phyloP scores from a whole-genome alignment of 2,888 invertebrate species.

The Liopterus haemorrhoidalis region DNA sequence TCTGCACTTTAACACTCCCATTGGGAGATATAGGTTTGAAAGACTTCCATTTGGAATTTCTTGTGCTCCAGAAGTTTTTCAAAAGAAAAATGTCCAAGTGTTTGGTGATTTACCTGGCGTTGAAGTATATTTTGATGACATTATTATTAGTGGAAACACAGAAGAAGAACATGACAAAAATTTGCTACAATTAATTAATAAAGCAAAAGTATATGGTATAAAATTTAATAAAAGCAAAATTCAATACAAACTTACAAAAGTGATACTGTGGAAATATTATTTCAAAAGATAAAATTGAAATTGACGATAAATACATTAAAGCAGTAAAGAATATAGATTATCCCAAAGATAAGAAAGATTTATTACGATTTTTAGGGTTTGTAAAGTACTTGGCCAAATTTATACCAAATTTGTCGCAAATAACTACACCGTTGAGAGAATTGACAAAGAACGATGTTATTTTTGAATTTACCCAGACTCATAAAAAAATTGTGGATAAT shows the following conservation, averaged over 20 bases:
- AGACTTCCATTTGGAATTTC: conserved; percentile 8
- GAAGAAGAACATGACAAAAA: conserved; percentile 2
- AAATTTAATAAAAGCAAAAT: neutral
- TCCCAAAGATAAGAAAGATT: conserved; percentile 1
- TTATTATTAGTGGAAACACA: conserved; percentile 1
- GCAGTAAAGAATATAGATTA: neutral
- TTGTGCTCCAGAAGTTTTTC: conserved; percentile 4
- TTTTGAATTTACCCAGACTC: neutral
- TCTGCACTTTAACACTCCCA: conserved; percentile 3
- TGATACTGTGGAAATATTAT: neutral
- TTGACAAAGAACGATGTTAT: conserved; percentile 1
- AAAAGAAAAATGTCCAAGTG: neutral
- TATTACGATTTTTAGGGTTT: conserved; percentile 7
- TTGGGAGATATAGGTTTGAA: conserved; percentile 4
- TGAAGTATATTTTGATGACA: conserved; percentile 5
- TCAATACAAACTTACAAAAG: conserved; percentile 3
- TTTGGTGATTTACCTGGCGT: conserved; percentile 2
- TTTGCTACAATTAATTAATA: neutral
- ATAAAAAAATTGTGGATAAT: neutral
- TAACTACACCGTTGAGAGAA: conserved; percentile 3
- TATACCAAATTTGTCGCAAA: conserved; percentile 8
- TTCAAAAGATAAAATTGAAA: neutral
- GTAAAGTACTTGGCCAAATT: conserved; percentile 2
- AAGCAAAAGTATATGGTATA: neutral
- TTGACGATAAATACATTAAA: neutral